Conservation (phyloP, 2,888 invertebrate genomes). For the Nasonia oneida region DNA sequence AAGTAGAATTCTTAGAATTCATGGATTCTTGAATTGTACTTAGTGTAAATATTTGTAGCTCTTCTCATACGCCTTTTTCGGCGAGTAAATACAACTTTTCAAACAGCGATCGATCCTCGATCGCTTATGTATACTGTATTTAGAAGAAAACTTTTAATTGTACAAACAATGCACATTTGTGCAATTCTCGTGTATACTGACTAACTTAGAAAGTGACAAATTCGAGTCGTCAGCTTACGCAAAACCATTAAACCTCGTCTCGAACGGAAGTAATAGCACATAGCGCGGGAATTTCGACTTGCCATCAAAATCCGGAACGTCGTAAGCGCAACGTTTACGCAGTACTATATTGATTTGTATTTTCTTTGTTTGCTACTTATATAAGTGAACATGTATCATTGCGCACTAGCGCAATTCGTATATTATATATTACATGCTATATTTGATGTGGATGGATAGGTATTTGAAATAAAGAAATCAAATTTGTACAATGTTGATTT, state of each 20-base stretch:
- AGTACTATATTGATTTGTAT: not conserved
- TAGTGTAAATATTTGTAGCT: too few species aligned
- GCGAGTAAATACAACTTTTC: too few species aligned
- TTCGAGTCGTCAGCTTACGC: not conserved
- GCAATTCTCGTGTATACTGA: too few species aligned
- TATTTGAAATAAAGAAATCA: conserved; percentile 54
- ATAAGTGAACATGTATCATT: not conserved
- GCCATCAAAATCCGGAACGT: too few species aligned
- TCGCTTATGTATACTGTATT: too few species aligned
- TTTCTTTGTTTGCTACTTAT: not conserved
- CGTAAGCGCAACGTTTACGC: not conserved
- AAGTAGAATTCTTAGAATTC: too few species aligned
- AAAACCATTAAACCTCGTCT: too few species aligned
- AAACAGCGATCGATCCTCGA: too few species aligned
- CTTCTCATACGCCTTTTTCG: too few species aligned
- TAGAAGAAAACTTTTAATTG: too few species aligned
- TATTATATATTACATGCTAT: not conserved
- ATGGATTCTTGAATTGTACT: too few species aligned
- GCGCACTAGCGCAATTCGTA: not conserved
- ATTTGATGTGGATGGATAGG: not conserved
- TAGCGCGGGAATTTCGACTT: not conserved
- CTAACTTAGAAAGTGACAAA: not conserved
- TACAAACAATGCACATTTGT: too few species aligned
- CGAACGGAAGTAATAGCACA: not conserved
- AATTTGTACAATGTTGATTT: conserved; percentile 67